Evolutionary conservation across 2,113 vertebrate species (phyloP).

Genomic region (Serilophus lunatus): DNA sequence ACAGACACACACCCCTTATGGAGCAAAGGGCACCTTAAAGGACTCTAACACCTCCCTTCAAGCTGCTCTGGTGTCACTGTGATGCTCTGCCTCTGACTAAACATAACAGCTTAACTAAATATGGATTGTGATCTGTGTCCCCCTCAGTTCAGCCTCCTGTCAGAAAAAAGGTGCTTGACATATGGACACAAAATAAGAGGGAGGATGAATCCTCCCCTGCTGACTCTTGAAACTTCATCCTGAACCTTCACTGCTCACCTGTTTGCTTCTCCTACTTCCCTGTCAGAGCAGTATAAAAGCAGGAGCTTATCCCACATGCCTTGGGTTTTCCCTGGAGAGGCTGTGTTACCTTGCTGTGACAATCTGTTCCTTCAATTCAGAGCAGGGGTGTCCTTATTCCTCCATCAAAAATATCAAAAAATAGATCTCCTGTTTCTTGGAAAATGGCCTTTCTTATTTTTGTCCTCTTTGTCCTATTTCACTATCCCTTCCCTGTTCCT

Average conservation of each 20-base stretch:
- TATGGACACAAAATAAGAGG: neutral
- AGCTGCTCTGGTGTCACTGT: fast-evolving
- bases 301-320: neutral
- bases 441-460: neutral
- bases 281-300: neutral
- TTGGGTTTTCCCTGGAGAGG: neutral
- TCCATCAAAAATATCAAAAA: neutral
- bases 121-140: neutral
- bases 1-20: neutral
- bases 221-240: neutral
- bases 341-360: neutral
- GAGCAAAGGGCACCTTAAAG: neutral
- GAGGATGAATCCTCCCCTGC: neutral
- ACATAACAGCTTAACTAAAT: neutral
- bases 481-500: neutral
- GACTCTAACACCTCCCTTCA: neutral
- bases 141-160: neutral
- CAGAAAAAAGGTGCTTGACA: neutral
- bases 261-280: neutral
- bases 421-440: neutral
- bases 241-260: neutral
- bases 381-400: neutral
- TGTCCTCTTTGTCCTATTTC: neutral
- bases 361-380: neutral
- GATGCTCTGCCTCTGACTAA: neutral